A percentile compares a stretch with the other conserved stretches of the same genome.
phyloP scores from a whole-genome alignment of 2,113 vertebrate genomes.

The Taxidea taxus region DNA sequence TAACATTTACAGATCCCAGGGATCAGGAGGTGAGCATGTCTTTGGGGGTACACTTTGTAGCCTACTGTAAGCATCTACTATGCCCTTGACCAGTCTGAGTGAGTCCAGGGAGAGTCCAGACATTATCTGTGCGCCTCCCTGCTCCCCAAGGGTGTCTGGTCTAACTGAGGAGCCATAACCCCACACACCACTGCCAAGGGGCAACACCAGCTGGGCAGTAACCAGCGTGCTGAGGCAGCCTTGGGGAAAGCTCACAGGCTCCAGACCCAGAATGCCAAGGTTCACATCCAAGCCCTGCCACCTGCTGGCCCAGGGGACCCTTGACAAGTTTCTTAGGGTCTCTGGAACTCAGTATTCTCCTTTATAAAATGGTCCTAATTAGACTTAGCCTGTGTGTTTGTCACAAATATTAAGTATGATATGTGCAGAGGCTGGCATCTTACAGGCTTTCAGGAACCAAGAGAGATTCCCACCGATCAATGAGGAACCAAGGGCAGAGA shows the following conservation, averaged over 20 bases:
- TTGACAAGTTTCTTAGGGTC: not conserved
- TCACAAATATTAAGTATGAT: not conserved
- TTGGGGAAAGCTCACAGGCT: not conserved
- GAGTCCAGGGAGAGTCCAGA: not conserved
- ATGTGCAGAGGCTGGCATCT: no score
- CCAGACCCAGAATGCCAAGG: not conserved
- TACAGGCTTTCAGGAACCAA: not conserved
- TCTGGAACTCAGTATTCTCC: not conserved
- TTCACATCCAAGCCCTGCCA: not conserved
- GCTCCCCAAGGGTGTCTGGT: not conserved
- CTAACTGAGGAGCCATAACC: not conserved
- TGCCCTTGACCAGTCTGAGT: not conserved
- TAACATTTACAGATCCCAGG: not conserved
- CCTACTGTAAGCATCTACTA: not conserved
- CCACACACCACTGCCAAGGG: not conserved
- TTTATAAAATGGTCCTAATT: not conserved
- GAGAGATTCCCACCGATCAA: not conserved
- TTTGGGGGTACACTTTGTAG: not conserved
- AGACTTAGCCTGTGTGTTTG: not conserved
- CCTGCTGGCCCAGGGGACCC: not conserved
- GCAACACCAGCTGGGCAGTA: not conserved
- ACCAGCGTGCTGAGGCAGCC: not conserved
- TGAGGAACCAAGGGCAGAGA: not conserved
- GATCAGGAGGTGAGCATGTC: not conserved
- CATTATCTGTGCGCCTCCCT: not conserved